Conservation (phyloP, 2,113 vertebrate species). For the Gymnorhina tibicen region DNA sequence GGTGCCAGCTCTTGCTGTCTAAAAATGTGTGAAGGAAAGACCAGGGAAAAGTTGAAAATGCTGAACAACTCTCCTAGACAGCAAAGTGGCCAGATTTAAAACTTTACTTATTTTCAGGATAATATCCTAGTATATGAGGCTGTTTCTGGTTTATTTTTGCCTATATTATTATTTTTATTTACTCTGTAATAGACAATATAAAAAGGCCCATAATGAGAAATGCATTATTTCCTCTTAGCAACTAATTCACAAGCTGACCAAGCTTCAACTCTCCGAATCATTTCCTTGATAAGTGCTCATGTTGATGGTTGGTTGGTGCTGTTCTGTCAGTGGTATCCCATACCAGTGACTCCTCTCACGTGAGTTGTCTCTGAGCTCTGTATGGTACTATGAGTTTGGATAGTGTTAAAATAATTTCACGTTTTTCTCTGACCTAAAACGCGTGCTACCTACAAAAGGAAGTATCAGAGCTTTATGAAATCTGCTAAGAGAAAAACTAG, state of each 20-base stretch:
- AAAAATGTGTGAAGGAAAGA: neutral
- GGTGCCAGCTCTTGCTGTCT: neutral
- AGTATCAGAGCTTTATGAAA: conserved; percentile 46
- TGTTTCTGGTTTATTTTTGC: neutral
- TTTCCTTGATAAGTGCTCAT: neutral
- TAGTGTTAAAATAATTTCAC: neutral
- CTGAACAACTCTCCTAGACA: neutral
- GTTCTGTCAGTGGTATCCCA: neutral
- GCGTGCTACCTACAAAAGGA: neutral
- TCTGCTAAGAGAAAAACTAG: neutral
- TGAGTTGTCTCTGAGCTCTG: neutral
- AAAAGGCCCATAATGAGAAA: neutral
- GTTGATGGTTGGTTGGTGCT: fast-evolving
- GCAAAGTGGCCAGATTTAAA: neutral
- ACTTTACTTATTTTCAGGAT: neutral
- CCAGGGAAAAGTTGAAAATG: neutral
- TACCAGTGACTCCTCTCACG: neutral
- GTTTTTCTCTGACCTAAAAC: neutral
- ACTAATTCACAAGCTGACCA: neutral
- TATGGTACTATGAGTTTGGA: neutral
- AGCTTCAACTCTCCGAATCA: fast-evolving
- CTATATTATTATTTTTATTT: neutral
- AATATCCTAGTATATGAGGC: neutral
- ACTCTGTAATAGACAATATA: neutral
- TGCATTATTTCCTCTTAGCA: neutral